Conservation (phyloP, 2,888 invertebrate species). For the Osedax frankpressi region DNA sequence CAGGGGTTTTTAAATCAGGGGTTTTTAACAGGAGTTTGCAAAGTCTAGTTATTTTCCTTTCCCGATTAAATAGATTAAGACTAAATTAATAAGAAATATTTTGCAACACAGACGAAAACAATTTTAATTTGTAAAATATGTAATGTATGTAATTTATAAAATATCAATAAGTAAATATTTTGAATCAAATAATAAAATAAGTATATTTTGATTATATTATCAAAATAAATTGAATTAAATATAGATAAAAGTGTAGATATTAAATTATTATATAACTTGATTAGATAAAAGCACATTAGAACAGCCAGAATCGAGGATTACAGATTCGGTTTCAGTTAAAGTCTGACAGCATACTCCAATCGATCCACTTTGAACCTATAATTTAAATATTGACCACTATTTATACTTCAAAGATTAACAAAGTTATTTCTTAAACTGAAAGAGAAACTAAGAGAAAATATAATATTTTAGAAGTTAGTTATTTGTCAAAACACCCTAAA, state of each 20-base stretch:
- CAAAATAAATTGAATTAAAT: not conserved
- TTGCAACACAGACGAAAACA: too few species aligned
- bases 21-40: not conserved
- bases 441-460: too few species aligned
- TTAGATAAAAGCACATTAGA: constrained; percentile 25
- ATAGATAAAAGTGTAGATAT: not conserved
- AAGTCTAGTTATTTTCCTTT: not conserved
- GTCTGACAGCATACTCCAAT: constrained; percentile 27
- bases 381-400: too few species aligned
- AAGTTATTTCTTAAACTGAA: too few species aligned
- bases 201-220: not conserved
- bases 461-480: too few species aligned
- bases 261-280: constrained; percentile 20
- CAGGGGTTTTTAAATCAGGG: not conserved
- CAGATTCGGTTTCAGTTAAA: constrained; percentile 26
- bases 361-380: too few species aligned
- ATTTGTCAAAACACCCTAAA: too few species aligned
- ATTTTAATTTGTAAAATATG: too few species aligned
- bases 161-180: not conserved
- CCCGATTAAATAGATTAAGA: not conserved
- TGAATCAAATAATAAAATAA: not conserved
- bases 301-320: constrained; percentile 23
- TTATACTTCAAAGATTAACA: too few species aligned
- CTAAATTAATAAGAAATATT: not conserved
- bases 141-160: too few species aligned